phyloP scores from a whole-genome alignment of 2,797 vertebrate genomes.

The Anisognathus igniventris region DNA sequence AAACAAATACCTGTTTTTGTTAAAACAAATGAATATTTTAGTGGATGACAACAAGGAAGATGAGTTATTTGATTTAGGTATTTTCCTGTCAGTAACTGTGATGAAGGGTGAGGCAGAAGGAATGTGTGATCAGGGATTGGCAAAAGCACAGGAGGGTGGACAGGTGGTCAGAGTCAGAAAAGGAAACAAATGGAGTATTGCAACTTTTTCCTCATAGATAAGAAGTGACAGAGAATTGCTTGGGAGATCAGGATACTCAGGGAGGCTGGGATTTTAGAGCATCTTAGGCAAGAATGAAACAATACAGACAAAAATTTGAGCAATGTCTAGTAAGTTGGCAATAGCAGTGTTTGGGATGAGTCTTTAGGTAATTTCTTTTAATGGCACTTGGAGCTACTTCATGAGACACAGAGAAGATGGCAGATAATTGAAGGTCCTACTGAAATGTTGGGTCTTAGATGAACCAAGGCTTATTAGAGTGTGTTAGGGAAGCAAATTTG shows the following conservation, averaged over 20 bases:
- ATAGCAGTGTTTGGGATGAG: not conserved
- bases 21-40: not conserved
- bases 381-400: not conserved
- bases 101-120: not conserved
- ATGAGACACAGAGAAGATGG: not conserved
- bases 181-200: not conserved
- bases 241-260: not conserved
- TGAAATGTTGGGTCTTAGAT: fast-evolving
- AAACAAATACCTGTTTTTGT: not conserved
- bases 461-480: not conserved
- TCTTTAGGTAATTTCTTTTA: not conserved
- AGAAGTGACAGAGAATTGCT: not conserved
- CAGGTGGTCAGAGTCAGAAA: not conserved
- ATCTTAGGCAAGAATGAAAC: not conserved
- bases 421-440: not conserved
- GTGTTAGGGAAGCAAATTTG: not conserved
- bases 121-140: not conserved
- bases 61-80: not conserved
- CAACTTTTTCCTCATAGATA: not conserved
- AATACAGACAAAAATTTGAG: not conserved
- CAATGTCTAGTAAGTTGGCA: not conserved
- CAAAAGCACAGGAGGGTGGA: not conserved
- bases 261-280: not conserved
- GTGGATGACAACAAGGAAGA: not conserved
- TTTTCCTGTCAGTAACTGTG: not conserved